Conservation (phyloP, 2,113 vertebrate species). For the Castor canadensis region DNA sequence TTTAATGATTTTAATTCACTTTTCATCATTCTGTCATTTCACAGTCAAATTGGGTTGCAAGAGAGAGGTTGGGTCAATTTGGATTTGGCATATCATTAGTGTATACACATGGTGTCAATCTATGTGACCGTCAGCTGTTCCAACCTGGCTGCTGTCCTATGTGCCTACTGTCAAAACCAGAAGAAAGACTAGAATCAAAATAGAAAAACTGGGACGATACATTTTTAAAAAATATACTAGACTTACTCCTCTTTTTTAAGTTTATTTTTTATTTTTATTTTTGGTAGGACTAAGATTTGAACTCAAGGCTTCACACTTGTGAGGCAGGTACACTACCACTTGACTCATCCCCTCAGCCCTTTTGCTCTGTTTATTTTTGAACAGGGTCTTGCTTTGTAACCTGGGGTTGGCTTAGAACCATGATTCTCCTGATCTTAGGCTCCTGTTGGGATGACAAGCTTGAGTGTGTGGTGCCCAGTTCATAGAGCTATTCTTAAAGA, state of each 20-base stretch:
- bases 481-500: background rate
- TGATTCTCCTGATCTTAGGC: too few relatives aligned
- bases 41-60: background rate
- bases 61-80: background rate
- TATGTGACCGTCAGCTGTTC: background rate
- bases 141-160: background rate
- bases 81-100: background rate
- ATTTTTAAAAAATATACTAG: background rate
- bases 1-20: background rate
- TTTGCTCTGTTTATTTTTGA: too few relatives aligned
- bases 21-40: background rate
- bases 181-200: conserved; percentile 3
- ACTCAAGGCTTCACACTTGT: too few relatives aligned
- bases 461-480: too few relatives aligned
- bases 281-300: too few relatives aligned
- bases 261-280: too few relatives aligned
- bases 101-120: background rate
- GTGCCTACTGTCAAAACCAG: background rate
- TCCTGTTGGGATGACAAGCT: too few relatives aligned
- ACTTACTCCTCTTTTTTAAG: too few relatives aligned
- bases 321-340: too few relatives aligned
- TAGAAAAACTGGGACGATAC: background rate
- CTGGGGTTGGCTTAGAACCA: too few relatives aligned
- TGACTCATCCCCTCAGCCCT: too few relatives aligned
- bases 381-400: too few relatives aligned